Conservation (phyloP, 2,113 vertebrate genomes). For the Smithornis capensis region DNA sequence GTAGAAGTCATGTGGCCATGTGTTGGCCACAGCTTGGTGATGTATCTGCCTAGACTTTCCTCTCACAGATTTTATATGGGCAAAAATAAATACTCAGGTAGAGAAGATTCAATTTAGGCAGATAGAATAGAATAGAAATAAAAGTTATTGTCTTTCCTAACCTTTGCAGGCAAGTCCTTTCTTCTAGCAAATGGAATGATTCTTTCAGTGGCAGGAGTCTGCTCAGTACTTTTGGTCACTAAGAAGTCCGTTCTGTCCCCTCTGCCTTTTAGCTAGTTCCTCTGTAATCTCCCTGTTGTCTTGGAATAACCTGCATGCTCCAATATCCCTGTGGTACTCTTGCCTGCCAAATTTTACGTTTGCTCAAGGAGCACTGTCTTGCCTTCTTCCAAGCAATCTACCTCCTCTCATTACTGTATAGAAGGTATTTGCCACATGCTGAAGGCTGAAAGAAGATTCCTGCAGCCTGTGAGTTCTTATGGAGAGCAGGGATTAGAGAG, state of each 20-base stretch:
- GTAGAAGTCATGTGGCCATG: background rate
- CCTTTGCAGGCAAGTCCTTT: background rate
- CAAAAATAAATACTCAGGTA: background rate
- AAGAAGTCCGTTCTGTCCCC: background rate
- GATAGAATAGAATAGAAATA: background rate
- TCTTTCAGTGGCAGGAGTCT: background rate
- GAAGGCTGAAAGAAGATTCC: background rate
- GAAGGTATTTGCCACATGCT: fast-evolving
- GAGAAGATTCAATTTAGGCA: background rate
- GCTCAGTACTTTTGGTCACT: background rate
- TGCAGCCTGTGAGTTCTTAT: background rate
- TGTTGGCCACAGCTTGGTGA: background rate
- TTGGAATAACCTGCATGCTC: background rate
- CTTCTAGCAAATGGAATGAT: background rate
- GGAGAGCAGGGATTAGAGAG: background rate
- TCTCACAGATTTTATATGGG: background rate
- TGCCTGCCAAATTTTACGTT: background rate
- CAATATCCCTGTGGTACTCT: background rate
- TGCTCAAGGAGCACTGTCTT: background rate
- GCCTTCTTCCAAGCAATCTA: background rate
- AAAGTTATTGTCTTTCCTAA: background rate
- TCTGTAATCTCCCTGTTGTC: background rate
- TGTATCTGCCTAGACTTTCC: background rate
- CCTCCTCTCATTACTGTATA: fast-evolving
- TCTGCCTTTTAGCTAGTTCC: background rate